phyloP scores from a whole-genome alignment of 2,888 invertebrate genomes.

The Brachynemurus nebulosus region DNA sequence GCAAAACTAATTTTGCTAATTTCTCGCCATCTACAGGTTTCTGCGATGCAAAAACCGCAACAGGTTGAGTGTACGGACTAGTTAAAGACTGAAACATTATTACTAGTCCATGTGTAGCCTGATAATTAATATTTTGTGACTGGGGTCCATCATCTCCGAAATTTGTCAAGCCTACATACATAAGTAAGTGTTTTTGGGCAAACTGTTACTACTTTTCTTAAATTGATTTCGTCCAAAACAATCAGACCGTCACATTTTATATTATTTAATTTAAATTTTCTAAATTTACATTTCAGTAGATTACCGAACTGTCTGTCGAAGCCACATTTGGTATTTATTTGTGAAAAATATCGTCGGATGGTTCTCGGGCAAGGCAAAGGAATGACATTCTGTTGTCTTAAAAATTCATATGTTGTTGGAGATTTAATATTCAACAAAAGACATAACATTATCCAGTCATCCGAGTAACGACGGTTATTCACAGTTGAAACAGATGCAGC shows the following conservation, averaged over 20 bases:
- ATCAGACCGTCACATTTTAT: slow-evolving; percentile 15
- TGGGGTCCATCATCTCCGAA: slow-evolving; percentile 11
- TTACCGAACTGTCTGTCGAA: slow-evolving; percentile 13
- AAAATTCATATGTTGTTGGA: slow-evolving; percentile 7
- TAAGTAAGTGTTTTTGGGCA: slow-evolving; percentile 12
- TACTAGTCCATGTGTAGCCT: slow-evolving; percentile 15
- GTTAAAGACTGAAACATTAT: slow-evolving; percentile 17
- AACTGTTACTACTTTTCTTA: slow-evolving; percentile 11
- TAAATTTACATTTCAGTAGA: slow-evolving; percentile 9
- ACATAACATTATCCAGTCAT: slow-evolving; percentile 10
- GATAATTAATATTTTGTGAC: slow-evolving; percentile 4
- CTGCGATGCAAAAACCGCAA: slow-evolving; percentile 17
- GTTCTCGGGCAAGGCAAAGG: slow-evolving; percentile 9
- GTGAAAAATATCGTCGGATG: slow-evolving; percentile 9
- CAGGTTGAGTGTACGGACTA: slow-evolving; percentile 16
- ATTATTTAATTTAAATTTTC: too few species aligned
- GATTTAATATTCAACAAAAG: slow-evolving; percentile 8
- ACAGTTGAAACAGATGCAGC: too few species aligned
- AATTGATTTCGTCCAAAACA: slow-evolving; percentile 15
- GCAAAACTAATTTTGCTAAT: slow-evolving; percentile 6
- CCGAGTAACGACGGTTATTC: background rate
- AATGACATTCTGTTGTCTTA: slow-evolving; percentile 8
- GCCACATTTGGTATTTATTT: slow-evolving; percentile 11
- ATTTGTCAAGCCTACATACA: slow-evolving; percentile 13
- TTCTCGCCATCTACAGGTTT: slow-evolving; percentile 11